A percentile compares a stretch with the other conserved stretches of the same genome.
Evolutionary conservation across 2,113 vertebrate species (phyloP).

Genomic region (Cyanoramphus novaezelandiae): DNA sequence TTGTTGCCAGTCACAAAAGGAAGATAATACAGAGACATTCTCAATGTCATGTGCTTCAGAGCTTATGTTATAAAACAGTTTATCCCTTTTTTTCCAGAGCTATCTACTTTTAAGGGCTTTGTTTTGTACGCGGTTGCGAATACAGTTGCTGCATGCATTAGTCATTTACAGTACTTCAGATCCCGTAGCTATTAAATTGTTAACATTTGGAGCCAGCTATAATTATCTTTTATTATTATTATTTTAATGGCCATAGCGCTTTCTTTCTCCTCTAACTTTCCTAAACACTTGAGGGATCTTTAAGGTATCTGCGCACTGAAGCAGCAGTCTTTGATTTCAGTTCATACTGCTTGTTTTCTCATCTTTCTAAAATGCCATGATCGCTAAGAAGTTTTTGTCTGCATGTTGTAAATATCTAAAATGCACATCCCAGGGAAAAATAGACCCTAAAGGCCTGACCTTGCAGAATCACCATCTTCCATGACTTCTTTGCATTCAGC

Average conservation of each 20-base stretch:
- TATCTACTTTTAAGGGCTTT: conserved; percentile 58
- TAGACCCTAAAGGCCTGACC: not conserved
- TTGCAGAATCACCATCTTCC: not conserved
- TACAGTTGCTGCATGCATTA: conserved; percentile 50
- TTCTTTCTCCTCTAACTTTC: conserved; percentile 4
- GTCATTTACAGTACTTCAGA: conserved; percentile 61
- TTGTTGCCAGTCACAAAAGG: not conserved
- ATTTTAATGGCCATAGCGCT: conserved; percentile 30
- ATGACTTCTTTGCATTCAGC: not conserved
- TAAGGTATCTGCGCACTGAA: not conserved
- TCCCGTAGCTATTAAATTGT: conserved; percentile 51
- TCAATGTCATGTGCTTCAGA: not conserved
- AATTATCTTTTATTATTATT: conserved; percentile 52
- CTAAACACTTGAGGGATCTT: not conserved
- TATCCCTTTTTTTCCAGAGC: conserved; percentile 6
- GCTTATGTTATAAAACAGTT: conserved; percentile 7
- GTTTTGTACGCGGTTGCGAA: not conserved
- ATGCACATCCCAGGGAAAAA: not conserved
- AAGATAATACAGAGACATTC: not conserved
- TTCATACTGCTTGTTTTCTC: not conserved
- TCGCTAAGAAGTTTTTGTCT: not conserved
- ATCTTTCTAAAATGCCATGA: not conserved
- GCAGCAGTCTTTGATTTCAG: not conserved
- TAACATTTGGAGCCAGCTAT: conserved; percentile 56
- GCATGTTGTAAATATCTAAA: not conserved